These are phyloP conservation scores for Scyliorhinus canicula DNA, from an alignment of 2,797 vertebrate species.

Conservation along the genomic window DNA sequence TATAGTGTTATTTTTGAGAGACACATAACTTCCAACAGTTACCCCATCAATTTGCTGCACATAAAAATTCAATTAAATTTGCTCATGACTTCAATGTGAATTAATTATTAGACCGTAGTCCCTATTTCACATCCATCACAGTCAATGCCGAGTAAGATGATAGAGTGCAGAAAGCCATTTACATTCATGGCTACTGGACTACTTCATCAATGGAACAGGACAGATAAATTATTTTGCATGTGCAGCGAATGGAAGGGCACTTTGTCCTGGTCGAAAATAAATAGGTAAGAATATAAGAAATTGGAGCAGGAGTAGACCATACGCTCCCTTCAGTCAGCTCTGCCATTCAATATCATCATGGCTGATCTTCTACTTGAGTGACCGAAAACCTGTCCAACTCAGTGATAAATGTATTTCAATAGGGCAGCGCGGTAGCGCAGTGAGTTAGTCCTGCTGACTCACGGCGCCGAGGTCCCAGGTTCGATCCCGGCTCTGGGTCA, in stretches of 20 bases:
- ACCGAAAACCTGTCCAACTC: not conserved
- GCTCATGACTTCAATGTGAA: constrained; percentile 28
- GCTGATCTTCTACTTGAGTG: not conserved
- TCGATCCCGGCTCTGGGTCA: too few relatives aligned
- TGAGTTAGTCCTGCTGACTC: too few relatives aligned
- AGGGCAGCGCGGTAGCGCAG: too few relatives aligned
- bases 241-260: not conserved
- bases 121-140: not conserved
- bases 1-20: constrained; percentile 2
- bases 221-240: not conserved
- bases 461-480: too few relatives aligned
- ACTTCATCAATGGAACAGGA: not conserved
- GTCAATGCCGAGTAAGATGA: not conserved
- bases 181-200: not conserved
- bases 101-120: not conserved
- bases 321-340: not conserved
- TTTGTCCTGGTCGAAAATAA: constrained; percentile 2
- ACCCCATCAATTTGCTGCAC: constrained; percentile 9
- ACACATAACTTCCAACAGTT: not conserved
- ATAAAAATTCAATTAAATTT: constrained; percentile 36
- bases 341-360: not conserved
- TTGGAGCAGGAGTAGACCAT: not conserved
- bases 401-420: not conserved
- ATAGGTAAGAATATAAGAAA: not conserved
- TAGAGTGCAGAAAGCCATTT: constrained; percentile 11